Evolutionary conservation across 2,113 vertebrate genomes (phyloP).

Genomic region (Cyphomyrus plagiostoma): DNA sequence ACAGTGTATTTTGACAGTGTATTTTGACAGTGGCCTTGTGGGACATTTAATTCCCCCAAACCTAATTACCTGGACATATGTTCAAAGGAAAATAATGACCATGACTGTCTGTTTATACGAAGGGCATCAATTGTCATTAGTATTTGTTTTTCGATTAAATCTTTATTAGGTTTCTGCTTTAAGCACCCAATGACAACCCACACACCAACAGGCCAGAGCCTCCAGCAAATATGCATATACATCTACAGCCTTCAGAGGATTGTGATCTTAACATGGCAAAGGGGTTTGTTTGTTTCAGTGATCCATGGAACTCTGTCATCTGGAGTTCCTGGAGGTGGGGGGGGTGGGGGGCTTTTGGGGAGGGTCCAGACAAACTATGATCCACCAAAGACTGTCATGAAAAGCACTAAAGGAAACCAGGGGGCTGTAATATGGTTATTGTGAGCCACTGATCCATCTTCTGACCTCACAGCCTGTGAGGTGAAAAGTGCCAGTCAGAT

Average conservation of each 20-base stretch:
- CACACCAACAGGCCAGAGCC: neutral
- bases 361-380: neutral
- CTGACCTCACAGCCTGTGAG: neutral
- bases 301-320: neutral
- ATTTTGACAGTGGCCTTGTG: neutral
- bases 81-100: slow-evolving; percentile 1
- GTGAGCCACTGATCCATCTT: neutral
- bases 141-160: neutral
- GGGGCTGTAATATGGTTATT: neutral
- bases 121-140: neutral
- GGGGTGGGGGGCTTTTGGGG: neutral
- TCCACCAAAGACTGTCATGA: neutral
- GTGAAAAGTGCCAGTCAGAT: neutral
- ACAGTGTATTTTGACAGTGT: neutral
- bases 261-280: neutral
- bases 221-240: neutral
- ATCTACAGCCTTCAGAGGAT: neutral
- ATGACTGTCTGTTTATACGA: neutral
- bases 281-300: neutral
- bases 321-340: neutral
- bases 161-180: neutral
- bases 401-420: neutral
- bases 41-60: neutral
- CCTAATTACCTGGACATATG: neutral
- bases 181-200: neutral